These are phyloP conservation scores for Sminthurinus signatus DNA, from an alignment of 1,140 invertebrate species.

Conservation along the genomic window DNA sequence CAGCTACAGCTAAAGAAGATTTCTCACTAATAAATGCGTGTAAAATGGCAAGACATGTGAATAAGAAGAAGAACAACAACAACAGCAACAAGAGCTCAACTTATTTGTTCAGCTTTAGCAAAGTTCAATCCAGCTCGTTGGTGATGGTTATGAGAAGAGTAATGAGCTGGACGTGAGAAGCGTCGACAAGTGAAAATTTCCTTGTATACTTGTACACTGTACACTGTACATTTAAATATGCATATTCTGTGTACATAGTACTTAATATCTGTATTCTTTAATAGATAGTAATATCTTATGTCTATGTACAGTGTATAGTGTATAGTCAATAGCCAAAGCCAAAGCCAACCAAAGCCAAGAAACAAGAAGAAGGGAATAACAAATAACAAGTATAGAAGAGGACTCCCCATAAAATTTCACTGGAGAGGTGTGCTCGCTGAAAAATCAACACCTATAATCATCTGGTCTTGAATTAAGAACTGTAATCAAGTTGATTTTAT, in stretches of 20 bases:
- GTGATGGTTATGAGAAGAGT: slow-evolving; percentile 23
- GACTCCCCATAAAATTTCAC: slow-evolving; percentile 22
- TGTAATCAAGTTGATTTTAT: slow-evolving; percentile 40
- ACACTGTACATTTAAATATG: too few species aligned
- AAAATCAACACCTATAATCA: slow-evolving; percentile 43
- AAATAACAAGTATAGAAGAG: not conserved
- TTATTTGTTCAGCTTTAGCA: too few species aligned
- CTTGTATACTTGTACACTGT: not conserved
- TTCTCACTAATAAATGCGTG: slow-evolving; percentile 13
- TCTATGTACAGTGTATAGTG: too few species aligned
- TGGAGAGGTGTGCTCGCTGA: slow-evolving; percentile 36
- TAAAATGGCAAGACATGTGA: not conserved
- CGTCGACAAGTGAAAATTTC: not conserved
- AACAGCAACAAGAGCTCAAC: too few species aligned
- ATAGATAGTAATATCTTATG: not conserved
- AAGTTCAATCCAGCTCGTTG: not conserved
- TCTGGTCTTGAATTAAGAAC: slow-evolving; percentile 41
- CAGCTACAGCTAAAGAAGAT: slow-evolving; percentile 8
- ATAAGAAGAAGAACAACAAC: not conserved
- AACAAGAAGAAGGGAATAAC: not conserved
- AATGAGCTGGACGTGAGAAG: slow-evolving; percentile 34
- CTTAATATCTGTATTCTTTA: too few species aligned
- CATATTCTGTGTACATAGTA: too few species aligned
- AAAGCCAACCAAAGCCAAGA: too few species aligned
- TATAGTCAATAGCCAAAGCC: too few species aligned